A percentile compares a stretch with the other conserved stretches of the same genome.
These are phyloP conservation scores for Unio pictorum DNA, from an alignment of 2,888 invertebrate genomes.

Conservation along the genomic window DNA sequence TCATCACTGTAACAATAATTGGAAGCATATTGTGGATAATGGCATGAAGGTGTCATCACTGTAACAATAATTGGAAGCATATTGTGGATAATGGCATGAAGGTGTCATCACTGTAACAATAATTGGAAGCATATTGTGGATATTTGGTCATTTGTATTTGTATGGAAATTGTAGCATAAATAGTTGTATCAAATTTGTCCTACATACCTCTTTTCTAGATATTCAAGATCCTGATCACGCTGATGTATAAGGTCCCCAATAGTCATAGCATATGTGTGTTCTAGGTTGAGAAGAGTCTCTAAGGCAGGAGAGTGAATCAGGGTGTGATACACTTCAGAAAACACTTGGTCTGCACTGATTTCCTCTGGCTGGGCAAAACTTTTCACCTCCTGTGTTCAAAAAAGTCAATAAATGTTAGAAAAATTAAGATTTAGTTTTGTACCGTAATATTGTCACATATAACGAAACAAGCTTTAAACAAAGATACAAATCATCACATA, in stretches of 20 bases:
- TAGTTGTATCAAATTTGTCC: neutral
- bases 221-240: slow-evolving; percentile 64
- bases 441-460: too few relatives aligned
- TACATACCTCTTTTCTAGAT: slow-evolving; percentile 73
- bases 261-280: slow-evolving; percentile 88
- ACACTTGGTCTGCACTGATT: slow-evolving; percentile 81
- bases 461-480: too few relatives aligned
- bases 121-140: slow-evolving; percentile 1
- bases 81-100: too few relatives aligned
- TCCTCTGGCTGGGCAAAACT: slow-evolving; percentile 82
- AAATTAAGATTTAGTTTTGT: neutral
- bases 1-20: too few relatives aligned
- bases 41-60: too few relatives aligned
- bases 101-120: too few relatives aligned
- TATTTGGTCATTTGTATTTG: neutral
- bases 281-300: slow-evolving; percentile 89
- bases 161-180: neutral
- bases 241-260: slow-evolving; percentile 83
- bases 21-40: too few relatives aligned
- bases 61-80: too few relatives aligned
- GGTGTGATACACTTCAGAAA: slow-evolving; percentile 87
- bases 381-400: slow-evolving; percentile 78
- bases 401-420: neutral
- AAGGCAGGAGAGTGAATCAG: slow-evolving; percentile 88
- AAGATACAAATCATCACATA: too few relatives aligned